These are phyloP conservation scores for Haliclystus octoradiatus DNA, from an alignment of 30 jellyfish, hydroid and myxozoan genomes.

Conservation along the genomic window DNA sequence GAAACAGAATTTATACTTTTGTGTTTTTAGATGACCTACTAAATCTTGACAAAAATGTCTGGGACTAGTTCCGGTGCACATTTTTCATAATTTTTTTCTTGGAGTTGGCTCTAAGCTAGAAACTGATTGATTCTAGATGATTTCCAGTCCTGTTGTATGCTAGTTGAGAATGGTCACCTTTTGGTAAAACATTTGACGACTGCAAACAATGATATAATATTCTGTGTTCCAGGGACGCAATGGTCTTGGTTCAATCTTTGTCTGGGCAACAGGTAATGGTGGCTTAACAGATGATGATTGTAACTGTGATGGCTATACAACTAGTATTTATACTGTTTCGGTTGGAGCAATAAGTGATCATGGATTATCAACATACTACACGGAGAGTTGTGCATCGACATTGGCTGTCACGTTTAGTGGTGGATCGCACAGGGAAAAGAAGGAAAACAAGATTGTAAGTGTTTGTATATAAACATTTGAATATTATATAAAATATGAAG, in stretches of 20 bases:
- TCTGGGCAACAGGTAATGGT: conserved; percentile 99
- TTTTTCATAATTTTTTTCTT: no score
- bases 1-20: no score
- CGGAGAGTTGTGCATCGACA: conserved; percentile 99
- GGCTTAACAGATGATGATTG: conserved; percentile 99
- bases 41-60: no score
- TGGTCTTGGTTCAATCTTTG: conserved; percentile 96
- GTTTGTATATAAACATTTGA: no score
- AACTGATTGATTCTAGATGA: no score
- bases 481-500: no score
- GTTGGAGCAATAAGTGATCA: conserved; percentile 99
- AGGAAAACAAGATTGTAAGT: conserved; percentile 93
- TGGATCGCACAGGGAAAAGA: conserved; percentile 98
- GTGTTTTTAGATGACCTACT: no score
- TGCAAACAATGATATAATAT: neutral
- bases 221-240: conserved; percentile 68
- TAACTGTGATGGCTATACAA: conserved; percentile 99
- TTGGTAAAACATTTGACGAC: no score
- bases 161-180: neutral
- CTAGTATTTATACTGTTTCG: conserved; percentile 88
- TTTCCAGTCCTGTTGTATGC: no score
- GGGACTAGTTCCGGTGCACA: no score
- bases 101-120: no score
- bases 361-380: conserved; percentile 96
- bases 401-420: conserved; percentile 98